Evolutionary conservation across 1,140 invertebrate species (phyloP).

Genomic region (Brachionus rotundiformis): DNA sequence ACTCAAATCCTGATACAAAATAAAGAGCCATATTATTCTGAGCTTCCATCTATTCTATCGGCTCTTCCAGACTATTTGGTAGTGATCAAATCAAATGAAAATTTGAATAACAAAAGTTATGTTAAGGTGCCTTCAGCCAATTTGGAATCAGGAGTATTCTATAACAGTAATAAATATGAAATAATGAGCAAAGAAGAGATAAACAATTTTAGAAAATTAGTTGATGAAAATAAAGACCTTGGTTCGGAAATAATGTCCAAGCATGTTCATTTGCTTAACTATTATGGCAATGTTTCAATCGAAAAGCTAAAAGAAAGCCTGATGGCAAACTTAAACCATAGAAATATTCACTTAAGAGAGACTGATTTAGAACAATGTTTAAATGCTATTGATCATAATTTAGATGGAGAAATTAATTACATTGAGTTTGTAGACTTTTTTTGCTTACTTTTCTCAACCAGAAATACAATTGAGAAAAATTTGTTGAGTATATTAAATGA

Average conservation of each 20-base stretch:
- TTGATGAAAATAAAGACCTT: neutral
- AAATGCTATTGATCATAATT: constrained; percentile 20
- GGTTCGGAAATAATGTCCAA: constrained; percentile 22
- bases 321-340: neutral
- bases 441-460: constrained; percentile 34
- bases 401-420: constrained; percentile 27
- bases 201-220: neutral
- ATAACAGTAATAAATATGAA: neutral
- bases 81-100: neutral
- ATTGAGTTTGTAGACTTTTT: constrained; percentile 48
- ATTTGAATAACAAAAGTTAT: neutral
- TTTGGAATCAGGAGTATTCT: neutral
- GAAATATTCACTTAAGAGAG: neutral
- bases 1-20: neutral
- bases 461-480: constrained; percentile 10
- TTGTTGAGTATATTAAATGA: constrained; percentile 31
- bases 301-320: neutral
- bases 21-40: neutral
- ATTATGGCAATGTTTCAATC: neutral
- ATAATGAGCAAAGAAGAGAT: neutral
- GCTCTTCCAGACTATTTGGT: neutral
- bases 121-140: neutral
- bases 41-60: constrained; percentile 6
- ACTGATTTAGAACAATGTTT: neutral
- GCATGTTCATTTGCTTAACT: constrained; percentile 9